Percentiles rank a stretch among this genome's conserved stretches.
Evolutionary conservation across 2,797 vertebrate species (phyloP).

Genomic region (Diplodus puntazzo): DNA sequence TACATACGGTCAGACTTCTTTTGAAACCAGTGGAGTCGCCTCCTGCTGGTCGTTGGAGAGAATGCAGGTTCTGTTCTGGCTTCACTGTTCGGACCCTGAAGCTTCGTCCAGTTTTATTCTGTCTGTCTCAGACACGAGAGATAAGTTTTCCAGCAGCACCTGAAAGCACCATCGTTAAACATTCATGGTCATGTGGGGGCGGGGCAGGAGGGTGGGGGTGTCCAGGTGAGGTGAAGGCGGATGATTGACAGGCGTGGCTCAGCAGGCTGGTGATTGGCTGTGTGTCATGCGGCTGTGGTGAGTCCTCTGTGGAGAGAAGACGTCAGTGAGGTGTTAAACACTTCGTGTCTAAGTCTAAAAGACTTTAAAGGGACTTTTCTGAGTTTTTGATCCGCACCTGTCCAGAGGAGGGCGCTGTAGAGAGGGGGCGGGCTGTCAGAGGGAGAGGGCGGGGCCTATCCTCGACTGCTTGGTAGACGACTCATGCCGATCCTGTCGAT

Average conservation of each 20-base stretch:
- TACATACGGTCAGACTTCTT: too few relatives aligned
- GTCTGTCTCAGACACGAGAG: background rate
- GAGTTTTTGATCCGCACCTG: slow-evolving; percentile 47
- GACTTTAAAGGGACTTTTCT: background rate
- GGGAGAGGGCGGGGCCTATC: slow-evolving; percentile 71
- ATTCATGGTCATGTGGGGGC: background rate
- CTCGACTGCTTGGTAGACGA: slow-evolving; percentile 86
- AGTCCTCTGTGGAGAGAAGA: slow-evolving; percentile 50
- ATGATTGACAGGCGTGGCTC: slow-evolving; percentile 39
- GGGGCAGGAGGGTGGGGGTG: background rate
- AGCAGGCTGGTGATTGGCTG: slow-evolving; percentile 55
- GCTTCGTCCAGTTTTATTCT: slow-evolving; percentile 1
- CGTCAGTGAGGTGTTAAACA: background rate
- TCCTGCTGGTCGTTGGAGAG: too few relatives aligned
- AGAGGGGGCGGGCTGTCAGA: background rate
- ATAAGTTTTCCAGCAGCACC: slow-evolving; percentile 25
- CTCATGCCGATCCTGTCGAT: slow-evolving; percentile 91
- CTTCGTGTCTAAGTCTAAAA: too few relatives aligned
- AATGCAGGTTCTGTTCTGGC: too few relatives aligned
- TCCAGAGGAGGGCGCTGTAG: slow-evolving; percentile 39
- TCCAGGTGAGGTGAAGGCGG: slow-evolving; percentile 9
- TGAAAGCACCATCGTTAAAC: slow-evolving; percentile 52
- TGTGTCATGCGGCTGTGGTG: slow-evolving; percentile 57
- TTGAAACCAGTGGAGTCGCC: too few relatives aligned
- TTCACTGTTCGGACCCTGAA: too few relatives aligned